Conservation (phyloP, 2,888 invertebrate species). For the Eledone cirrhosa region DNA sequence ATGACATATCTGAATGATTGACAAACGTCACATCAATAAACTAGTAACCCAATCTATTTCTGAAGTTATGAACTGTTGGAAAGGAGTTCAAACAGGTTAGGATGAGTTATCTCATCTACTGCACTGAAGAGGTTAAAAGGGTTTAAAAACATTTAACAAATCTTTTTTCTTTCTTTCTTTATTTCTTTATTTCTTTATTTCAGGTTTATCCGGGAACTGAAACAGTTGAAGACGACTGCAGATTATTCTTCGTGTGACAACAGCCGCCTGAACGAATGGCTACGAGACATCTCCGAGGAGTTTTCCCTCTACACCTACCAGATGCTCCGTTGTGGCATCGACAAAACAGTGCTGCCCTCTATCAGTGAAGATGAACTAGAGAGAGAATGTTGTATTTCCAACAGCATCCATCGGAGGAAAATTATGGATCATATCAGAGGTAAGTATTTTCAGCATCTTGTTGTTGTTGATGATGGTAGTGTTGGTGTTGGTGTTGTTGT, state of each 20-base stretch:
- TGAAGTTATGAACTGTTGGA: too few relatives aligned
- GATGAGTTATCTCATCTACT: too few relatives aligned
- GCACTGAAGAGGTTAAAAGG: too few relatives aligned
- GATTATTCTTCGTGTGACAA: constrained; percentile 95
- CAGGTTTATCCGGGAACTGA: constrained; percentile 89
- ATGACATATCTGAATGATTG: too few relatives aligned
- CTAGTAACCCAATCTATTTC: too few relatives aligned
- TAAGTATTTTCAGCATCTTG: constrained; percentile 52
- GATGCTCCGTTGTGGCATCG: constrained; percentile 94
- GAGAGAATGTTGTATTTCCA: constrained; percentile 88
- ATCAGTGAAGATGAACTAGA: constrained; percentile 90
- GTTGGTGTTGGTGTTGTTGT: too few relatives aligned
- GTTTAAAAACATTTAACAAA: too few relatives aligned
- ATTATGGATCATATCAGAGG: constrained; percentile 88
- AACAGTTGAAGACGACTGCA: constrained; percentile 92
- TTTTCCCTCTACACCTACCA: constrained; percentile 96
- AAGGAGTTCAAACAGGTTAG: too few relatives aligned
- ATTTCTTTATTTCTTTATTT: constrained; percentile 31
- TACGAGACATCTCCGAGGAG: constrained; percentile 85
- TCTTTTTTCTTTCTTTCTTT: too few relatives aligned
- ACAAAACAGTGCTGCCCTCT: constrained; percentile 82
- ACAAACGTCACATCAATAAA: too few relatives aligned
- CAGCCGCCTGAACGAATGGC: constrained; percentile 75
- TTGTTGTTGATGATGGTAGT: too few relatives aligned
- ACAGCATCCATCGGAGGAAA: constrained; percentile 92